Conservation (phyloP, 2,113 vertebrate species). For the Paedocypris sp. region DNA sequence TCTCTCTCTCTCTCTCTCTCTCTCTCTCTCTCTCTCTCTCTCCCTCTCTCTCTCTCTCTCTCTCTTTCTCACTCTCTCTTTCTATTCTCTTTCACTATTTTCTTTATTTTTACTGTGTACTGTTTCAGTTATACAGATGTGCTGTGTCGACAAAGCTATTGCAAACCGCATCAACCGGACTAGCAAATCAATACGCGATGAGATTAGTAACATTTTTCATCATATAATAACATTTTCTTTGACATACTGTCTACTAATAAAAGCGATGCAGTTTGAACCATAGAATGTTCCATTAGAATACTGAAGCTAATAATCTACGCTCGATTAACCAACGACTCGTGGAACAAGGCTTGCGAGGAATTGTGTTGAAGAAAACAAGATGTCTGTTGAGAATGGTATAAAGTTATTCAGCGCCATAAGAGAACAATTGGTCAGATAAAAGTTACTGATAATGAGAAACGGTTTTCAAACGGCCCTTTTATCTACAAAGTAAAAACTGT, state of each 20-base stretch:
- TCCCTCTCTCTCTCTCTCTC: constrained; percentile 42
- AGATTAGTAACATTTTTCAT: not conserved
- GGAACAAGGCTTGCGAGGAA: no score
- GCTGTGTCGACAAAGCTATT: constrained; percentile 28
- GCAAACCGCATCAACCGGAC: not conserved
- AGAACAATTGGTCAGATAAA: no score
- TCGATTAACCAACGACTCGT: not conserved
- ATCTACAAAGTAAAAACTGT: no score
- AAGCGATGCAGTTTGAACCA: not conserved
- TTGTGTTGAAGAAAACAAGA: no score
- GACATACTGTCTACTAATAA: not conserved
- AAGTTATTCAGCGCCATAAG: no score
- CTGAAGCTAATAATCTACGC: not conserved
- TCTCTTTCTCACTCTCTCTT: no score
- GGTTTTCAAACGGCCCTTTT: no score
- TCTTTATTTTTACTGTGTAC: constrained; percentile 32
- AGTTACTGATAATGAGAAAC: no score
- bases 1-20: constrained; percentile 41
- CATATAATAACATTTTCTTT: not conserved
- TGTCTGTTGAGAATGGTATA: no score
- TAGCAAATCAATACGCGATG: not conserved
- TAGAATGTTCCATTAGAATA: not conserved
- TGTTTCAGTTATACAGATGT: not conserved
- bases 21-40: constrained; percentile 38
- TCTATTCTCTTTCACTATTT: no score